Evolutionary conservation across 37 sponge, comb jelly and placozoan species (phyloP).

Genomic region (Ephydatia muelleri): DNA sequence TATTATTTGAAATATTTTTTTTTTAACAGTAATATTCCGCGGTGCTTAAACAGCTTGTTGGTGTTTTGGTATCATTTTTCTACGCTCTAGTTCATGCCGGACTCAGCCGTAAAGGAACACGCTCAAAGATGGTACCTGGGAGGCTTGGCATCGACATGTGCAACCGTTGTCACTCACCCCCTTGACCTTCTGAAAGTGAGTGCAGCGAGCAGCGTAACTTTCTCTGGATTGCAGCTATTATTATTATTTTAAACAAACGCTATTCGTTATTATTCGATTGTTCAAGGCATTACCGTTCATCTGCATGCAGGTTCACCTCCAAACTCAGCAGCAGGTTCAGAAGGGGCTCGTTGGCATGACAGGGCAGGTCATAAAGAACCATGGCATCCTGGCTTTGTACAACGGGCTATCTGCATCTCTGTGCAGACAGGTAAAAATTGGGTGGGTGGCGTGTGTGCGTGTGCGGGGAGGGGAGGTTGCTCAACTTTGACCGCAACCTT

Average conservation of each 20-base stretch:
- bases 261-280: neutral
- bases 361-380: slow-evolving; percentile 44
- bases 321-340: slow-evolving; percentile 75
- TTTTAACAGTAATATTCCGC: no score
- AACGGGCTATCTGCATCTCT: slow-evolving; percentile 93
- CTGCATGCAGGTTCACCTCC: slow-evolving; percentile 79
- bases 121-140: slow-evolving; percentile 88
- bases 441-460: slow-evolving; percentile 9
- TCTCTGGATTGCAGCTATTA: neutral
- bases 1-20: neutral
- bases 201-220: no score
- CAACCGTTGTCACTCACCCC: slow-evolving; percentile 89
- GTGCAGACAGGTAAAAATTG: slow-evolving; percentile 68
- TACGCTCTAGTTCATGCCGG: neutral
- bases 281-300: neutral
- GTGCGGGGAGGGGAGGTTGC: neutral
- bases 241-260: neutral
- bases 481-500: slow-evolving; percentile 3
- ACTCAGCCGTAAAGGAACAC: slow-evolving; percentile 22
- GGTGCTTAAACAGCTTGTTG: no score
- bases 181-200: slow-evolving; percentile 88
- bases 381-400: slow-evolving; percentile 82
- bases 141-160: slow-evolving; percentile 82
- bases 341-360: slow-evolving; percentile 61
- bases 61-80: neutral